Conservation (phyloP, 30 jellyfish, hydroid and myxozoan genomes). For the Clytia hemisphaerica region DNA sequence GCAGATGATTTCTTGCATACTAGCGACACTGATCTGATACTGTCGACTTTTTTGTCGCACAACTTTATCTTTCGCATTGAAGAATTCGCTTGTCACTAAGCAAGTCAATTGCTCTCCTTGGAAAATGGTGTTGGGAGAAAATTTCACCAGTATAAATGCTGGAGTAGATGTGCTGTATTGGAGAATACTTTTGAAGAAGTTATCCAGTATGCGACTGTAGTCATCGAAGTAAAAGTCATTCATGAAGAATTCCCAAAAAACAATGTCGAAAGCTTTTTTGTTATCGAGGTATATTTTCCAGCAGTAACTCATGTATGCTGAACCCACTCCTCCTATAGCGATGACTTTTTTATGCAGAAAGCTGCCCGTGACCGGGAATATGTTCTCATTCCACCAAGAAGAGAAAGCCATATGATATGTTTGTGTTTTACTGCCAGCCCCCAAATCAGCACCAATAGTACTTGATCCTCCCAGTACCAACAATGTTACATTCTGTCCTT, state of each 20-base stretch:
- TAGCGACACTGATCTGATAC: not conserved
- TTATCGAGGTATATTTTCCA: constrained; percentile 23
- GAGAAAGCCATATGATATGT: constrained; percentile 28
- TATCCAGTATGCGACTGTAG: constrained; percentile 23
- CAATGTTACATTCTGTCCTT: constrained; percentile 20
- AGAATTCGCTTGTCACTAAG: too few species aligned
- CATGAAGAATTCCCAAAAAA: constrained; percentile 25
- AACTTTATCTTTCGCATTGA: not conserved
- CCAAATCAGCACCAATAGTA: constrained; percentile 39
- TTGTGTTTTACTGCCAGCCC: constrained; percentile 9
- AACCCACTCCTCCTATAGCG: constrained; percentile 46
- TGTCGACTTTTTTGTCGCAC: not conserved
- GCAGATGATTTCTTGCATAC: too few species aligned
- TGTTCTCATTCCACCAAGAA: constrained; percentile 31
- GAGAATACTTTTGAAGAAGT: constrained; percentile 21
- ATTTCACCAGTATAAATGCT: constrained; percentile 3
- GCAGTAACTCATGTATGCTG: constrained; percentile 24
- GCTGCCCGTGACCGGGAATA: constrained; percentile 36
- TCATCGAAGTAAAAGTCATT: constrained; percentile 16
- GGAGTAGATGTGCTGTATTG: constrained; percentile 11
- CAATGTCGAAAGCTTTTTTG: constrained; percentile 11
- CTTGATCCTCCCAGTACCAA: constrained; percentile 43
- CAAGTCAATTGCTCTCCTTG: not conserved
- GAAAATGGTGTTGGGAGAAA: not conserved
- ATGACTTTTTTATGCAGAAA: constrained; percentile 25